Evolutionary conservation across 2,888 invertebrate species (phyloP).

Genomic region (Eupithecia dodoneata): DNA sequence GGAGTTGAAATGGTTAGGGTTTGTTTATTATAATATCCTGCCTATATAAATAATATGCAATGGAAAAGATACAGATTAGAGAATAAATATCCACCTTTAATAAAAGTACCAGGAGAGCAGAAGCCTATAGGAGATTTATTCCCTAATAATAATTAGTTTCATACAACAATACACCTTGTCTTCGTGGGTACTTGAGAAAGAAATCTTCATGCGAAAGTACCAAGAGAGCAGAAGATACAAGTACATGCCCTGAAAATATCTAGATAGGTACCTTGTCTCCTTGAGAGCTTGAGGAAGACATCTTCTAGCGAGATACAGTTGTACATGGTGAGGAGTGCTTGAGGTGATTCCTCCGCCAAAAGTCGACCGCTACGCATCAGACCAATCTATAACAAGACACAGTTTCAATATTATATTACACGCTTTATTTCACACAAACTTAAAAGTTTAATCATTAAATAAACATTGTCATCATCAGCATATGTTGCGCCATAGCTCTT

Average conservation of each 20-base stretch:
- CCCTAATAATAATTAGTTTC: too few species aligned
- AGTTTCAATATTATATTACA: not conserved
- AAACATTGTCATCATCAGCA: too few species aligned
- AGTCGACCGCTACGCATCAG: conserved; percentile 96
- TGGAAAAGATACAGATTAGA: too few species aligned
- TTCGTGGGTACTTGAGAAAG: too few species aligned
- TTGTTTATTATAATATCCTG: too few species aligned
- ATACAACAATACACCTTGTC: too few species aligned
- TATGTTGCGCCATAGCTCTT: too few species aligned
- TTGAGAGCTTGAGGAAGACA: conserved; percentile 95
- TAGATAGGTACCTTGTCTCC: conserved; percentile 85
- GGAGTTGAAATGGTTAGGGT: too few species aligned
- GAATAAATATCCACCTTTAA: too few species aligned
- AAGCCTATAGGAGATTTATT: not conserved
- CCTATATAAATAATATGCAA: too few species aligned
- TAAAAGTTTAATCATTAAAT: too few species aligned
- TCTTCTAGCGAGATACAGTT: conserved; percentile 94
- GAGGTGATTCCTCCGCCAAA: conserved; percentile 95
- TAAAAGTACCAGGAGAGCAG: not conserved
- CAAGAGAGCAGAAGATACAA: not conserved
- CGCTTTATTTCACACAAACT: not conserved
- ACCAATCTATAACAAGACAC: conserved; percentile 88
- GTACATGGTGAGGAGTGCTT: conserved; percentile 92
- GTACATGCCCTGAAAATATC: not conserved
- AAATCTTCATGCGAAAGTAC: too few species aligned